Evolutionary conservation across 2,113 vertebrate species (phyloP).

Genomic region (Bos javanicus): DNA sequence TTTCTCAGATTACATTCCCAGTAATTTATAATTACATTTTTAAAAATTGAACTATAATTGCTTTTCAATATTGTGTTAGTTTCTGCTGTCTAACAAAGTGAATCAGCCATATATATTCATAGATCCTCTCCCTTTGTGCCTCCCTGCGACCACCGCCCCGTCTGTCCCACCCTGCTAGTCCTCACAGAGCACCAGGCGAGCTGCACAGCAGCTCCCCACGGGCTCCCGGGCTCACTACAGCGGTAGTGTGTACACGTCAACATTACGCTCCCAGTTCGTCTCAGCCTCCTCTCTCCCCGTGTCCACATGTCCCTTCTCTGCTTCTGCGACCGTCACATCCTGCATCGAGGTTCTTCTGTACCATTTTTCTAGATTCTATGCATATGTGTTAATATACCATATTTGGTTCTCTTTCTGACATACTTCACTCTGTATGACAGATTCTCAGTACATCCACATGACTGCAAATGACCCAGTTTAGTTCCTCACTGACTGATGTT

Average conservation of each 20-base stretch:
- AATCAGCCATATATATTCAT: neutral
- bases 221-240: neutral
- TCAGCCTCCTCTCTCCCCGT: neutral
- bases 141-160: neutral
- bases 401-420: neutral
- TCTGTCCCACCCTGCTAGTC: neutral
- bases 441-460: neutral
- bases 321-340: neutral
- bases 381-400: neutral
- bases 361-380: neutral
- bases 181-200: neutral
- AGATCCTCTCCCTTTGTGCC: neutral
- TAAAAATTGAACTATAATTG: neutral
- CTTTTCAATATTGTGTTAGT: neutral
- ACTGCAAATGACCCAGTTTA: neutral
- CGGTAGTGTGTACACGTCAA: neutral
- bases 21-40: neutral
- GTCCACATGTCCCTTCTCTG: neutral
- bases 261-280: fast-evolving
- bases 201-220: fast-evolving
- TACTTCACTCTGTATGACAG: neutral
- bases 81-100: neutral
- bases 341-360: neutral
- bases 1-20: neutral
- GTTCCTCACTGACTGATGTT: neutral